phyloP scores from a whole-genome alignment of 1,140 invertebrate species.

The Eufriesea mexicana region DNA sequence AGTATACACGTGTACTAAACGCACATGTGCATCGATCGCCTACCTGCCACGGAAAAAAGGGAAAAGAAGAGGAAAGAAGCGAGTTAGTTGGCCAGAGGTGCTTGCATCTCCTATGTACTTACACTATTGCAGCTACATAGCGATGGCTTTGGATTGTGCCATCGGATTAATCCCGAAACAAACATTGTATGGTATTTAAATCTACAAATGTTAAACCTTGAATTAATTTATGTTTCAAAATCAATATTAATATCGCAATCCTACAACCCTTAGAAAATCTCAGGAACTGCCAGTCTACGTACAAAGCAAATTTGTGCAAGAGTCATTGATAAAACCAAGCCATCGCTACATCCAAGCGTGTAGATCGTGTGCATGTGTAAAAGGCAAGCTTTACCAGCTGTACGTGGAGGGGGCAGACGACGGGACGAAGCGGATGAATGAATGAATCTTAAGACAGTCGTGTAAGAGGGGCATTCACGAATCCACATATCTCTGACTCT shows the following conservation, averaged over 20 bases:
- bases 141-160: neutral
- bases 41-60: conserved; percentile 46
- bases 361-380: conserved; percentile 36
- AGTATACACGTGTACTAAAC: conserved; percentile 14
- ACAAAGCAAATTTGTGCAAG: neutral
- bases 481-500: conserved; percentile 48
- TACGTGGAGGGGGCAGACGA: conserved; percentile 55
- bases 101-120: neutral
- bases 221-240: neutral
- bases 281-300: neutral
- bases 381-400: conserved; percentile 46
- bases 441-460: conserved; percentile 81
- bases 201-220: neutral
- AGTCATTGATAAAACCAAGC: neutral
- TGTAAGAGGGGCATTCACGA: conserved; percentile 73
- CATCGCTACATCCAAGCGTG: conserved; percentile 5
- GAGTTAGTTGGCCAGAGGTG: conserved; percentile 40
- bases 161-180: neutral
- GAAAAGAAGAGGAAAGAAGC: conserved; percentile 37
- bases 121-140: neutral
- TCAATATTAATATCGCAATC: neutral
- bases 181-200: neutral
- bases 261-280: neutral
- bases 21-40: conserved; percentile 28
- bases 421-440: conserved; percentile 77